phyloP scores from a whole-genome alignment of 2,113 vertebrate species.

The Fulica atra region DNA sequence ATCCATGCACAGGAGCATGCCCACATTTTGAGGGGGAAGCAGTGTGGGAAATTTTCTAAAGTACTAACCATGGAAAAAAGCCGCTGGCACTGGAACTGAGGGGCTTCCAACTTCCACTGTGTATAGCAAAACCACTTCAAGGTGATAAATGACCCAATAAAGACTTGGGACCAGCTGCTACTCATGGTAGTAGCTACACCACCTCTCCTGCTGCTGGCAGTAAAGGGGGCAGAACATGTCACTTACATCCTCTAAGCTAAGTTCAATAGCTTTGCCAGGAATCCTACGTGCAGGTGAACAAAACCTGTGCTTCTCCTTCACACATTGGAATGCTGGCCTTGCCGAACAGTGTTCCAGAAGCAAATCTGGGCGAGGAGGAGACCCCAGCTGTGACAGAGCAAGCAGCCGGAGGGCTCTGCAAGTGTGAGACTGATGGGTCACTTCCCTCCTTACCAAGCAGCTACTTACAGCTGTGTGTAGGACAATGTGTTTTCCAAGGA shows the following conservation, averaged over 20 bases:
- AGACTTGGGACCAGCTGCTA: background rate
- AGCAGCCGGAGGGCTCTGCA: accelerated
- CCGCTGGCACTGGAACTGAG: background rate
- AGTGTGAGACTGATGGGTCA: background rate
- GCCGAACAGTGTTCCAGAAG: background rate
- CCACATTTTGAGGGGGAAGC: background rate
- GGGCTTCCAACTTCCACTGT: background rate
- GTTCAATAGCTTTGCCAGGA: background rate
- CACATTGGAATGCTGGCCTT: background rate
- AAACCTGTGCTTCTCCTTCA: background rate
- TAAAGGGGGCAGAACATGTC: background rate
- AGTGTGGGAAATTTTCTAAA: background rate
- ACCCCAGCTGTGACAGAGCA: background rate
- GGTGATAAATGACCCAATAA: background rate
- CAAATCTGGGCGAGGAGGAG: background rate
- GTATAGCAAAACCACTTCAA: background rate
- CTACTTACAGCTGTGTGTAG: background rate
- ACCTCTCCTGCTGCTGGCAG: background rate
- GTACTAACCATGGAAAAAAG: background rate
- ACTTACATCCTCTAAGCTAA: background rate
- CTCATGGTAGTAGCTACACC: background rate
- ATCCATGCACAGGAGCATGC: background rate
- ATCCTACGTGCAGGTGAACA: background rate
- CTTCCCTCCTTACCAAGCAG: background rate
- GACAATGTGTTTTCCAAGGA: background rate